Conservation (phyloP, 2,113 vertebrate genomes). For the Austrofundulus limnaeus region DNA sequence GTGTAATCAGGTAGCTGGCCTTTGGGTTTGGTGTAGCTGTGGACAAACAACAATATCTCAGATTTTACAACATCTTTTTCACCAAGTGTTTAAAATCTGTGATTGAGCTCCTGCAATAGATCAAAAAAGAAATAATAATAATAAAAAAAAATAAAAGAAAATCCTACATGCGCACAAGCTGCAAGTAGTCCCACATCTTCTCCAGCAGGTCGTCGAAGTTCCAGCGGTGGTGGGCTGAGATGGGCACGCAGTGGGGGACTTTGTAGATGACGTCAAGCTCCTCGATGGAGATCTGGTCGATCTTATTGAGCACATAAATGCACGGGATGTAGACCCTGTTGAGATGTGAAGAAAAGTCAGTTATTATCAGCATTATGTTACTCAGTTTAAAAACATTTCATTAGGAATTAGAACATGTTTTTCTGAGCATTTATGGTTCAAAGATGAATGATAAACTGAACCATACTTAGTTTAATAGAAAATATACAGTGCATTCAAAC, state of each 20-base stretch:
- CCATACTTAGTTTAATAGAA: no score
- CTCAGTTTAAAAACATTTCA: no score
- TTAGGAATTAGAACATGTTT: no score
- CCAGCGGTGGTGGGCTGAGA: constrained; percentile 98
- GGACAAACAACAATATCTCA: constrained; percentile 31
- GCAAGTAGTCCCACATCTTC: constrained; percentile 95
- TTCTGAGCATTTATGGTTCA: no score
- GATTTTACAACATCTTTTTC: neutral
- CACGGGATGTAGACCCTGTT: constrained; percentile 95
- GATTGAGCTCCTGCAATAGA: no score
- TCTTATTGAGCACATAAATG: constrained; percentile 98
- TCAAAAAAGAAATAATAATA: no score
- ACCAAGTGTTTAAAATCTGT: neutral
- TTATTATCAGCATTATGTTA: no score
- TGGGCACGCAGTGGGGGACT: constrained; percentile 97
- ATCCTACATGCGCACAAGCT: constrained; percentile 94
- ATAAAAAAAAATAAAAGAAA: neutral
- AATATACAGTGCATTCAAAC: no score
- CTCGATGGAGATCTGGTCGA: constrained; percentile 98
- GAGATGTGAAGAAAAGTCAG: constrained; percentile 21
- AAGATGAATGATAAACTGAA: no score
- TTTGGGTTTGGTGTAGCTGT: constrained; percentile 98
- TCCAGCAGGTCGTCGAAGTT: constrained; percentile 98
- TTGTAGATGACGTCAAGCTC: constrained; percentile 98
- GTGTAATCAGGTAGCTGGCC: constrained; percentile 97